phyloP scores from a whole-genome alignment of 1,140 invertebrate genomes.

The Megalopta genalis region DNA sequence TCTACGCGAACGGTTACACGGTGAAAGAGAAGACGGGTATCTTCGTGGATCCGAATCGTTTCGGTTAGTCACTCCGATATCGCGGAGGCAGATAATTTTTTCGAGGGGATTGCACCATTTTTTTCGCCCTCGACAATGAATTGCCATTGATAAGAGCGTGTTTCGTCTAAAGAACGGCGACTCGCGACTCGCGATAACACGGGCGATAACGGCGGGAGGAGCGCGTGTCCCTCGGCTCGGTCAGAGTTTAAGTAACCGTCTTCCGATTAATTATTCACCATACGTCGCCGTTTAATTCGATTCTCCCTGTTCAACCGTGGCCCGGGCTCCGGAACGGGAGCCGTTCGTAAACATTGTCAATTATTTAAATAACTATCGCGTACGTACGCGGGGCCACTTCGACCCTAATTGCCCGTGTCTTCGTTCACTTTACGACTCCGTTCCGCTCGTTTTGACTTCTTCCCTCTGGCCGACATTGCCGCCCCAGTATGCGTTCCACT shows the following conservation, averaged over 20 bases:
- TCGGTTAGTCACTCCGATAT: neutral
- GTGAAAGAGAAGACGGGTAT: neutral
- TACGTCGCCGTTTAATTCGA: slow-evolving; percentile 76
- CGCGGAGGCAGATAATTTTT: slow-evolving; percentile 32
- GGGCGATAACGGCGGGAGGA: slow-evolving; percentile 24
- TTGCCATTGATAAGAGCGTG: slow-evolving; percentile 24
- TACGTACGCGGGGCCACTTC: slow-evolving; percentile 45
- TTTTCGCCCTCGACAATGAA: slow-evolving; percentile 14
- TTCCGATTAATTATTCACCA: slow-evolving; percentile 77
- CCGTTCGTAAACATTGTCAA: slow-evolving; percentile 78
- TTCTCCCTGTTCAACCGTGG: slow-evolving; percentile 56
- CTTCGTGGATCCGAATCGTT: neutral
- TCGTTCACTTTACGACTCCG: slow-evolving; percentile 49
- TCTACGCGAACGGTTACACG: too few relatives aligned
- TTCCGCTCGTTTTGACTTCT: neutral
- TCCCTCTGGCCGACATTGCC: neutral
- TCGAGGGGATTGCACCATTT: slow-evolving; percentile 27
- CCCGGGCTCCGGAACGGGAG: slow-evolving; percentile 31
- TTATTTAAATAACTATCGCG: slow-evolving; percentile 77
- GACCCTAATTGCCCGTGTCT: slow-evolving; percentile 56
- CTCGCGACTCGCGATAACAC: slow-evolving; percentile 27
- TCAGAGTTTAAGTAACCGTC: slow-evolving; percentile 71
- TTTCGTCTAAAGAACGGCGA: slow-evolving; percentile 10
- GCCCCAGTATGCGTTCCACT: neutral
- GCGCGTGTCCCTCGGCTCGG: slow-evolving; percentile 26